A percentile compares a stretch with the other conserved stretches of the same genome.
Evolutionary conservation across 2,888 invertebrate species (phyloP).

Genomic region (Leptinotarsa tumamoca): DNA sequence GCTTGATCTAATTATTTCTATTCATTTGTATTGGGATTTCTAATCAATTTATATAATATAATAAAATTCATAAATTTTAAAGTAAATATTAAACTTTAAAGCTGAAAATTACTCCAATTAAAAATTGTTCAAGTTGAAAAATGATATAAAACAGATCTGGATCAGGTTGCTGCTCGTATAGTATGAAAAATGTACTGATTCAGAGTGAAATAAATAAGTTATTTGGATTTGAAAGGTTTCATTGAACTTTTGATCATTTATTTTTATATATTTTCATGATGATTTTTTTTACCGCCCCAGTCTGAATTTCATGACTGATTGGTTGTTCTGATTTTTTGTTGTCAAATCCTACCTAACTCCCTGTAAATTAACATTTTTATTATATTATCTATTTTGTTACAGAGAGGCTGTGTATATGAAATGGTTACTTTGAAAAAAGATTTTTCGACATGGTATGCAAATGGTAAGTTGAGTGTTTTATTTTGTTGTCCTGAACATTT

Average conservation of each 20-base stretch:
- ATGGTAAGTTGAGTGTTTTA: background rate
- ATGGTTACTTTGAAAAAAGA: too few relatives aligned
- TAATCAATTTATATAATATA: too few relatives aligned
- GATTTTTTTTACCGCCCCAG: slow-evolving; percentile 43
- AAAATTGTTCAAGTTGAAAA: too few relatives aligned
- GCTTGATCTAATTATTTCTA: too few relatives aligned
- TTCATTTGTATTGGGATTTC: too few relatives aligned
- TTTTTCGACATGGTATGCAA: background rate
- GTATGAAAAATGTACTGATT: background rate
- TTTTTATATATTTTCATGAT: slow-evolving; percentile 28
- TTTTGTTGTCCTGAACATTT: too few relatives aligned
- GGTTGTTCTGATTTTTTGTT: slow-evolving; percentile 27
- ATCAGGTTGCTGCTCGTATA: background rate
- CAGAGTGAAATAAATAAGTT: background rate
- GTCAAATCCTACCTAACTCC: background rate
- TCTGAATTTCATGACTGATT: slow-evolving; percentile 41
- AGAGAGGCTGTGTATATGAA: background rate
- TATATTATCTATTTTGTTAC: background rate
- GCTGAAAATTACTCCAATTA: too few relatives aligned
- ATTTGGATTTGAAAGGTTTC: background rate
- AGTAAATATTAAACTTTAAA: too few relatives aligned
- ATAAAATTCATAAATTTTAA: too few relatives aligned
- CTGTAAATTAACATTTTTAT: background rate
- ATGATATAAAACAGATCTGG: too few relatives aligned
- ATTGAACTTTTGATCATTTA: too few relatives aligned